Evolutionary conservation across 2,113 vertebrate species (phyloP).

Genomic region (Lophotis ruficrista): DNA sequence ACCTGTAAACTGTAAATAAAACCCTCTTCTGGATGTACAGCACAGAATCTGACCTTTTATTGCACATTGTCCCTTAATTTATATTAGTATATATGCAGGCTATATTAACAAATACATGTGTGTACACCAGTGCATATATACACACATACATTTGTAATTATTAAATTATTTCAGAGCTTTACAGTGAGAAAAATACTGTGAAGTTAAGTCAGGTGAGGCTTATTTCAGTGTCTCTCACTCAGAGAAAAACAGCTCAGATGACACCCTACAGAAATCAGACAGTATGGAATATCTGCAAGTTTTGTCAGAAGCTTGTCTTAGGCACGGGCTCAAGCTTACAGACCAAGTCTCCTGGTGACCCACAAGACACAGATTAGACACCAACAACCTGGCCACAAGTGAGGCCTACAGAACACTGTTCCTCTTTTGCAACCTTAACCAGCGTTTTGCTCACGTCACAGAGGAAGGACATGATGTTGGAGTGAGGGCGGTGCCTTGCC

Average conservation of each 20-base stretch:
- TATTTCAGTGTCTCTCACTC: neutral
- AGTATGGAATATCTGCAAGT: neutral
- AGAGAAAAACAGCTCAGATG: neutral
- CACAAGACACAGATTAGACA: neutral
- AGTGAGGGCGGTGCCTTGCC: neutral
- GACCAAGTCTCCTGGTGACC: neutral
- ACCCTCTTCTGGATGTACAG: neutral
- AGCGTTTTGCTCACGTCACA: neutral
- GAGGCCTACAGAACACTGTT: neutral
- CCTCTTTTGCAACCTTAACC: neutral
- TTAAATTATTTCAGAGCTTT: neutral
- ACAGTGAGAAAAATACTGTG: neutral
- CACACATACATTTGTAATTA: neutral
- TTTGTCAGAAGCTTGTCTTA: neutral
- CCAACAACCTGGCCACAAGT: rapidly evolving
- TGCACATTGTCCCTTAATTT: neutral
- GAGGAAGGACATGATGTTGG: neutral
- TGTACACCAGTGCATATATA: neutral
- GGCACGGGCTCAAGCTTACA: neutral
- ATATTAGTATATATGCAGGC: neutral
- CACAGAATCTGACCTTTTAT: neutral
- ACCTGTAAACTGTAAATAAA: neutral
- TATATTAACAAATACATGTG: neutral
- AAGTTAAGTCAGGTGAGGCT: neutral
- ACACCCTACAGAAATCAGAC: neutral